Base-by-base conservation (phyloP, 2,797 vertebrate species). In the Alosa sapidissima region DNA sequence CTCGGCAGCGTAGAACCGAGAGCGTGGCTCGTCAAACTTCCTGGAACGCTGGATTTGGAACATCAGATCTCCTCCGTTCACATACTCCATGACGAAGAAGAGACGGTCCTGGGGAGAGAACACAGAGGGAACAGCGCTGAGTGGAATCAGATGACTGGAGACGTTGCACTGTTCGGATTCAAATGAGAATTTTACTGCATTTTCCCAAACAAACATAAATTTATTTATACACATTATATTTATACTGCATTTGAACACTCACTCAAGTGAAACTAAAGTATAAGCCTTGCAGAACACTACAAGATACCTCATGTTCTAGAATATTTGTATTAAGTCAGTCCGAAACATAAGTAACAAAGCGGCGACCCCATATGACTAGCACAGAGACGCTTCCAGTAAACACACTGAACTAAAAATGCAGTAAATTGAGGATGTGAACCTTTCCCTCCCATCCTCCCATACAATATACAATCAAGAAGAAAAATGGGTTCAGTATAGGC, bases 61-160 rank as follows among this genome's bases (percentile, higher is more conserved):
- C 98, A 99, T 99, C 90, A 98, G 94, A 94, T 99, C 98, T 55
- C 98, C 97, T 81, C 98, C 98, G 13, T 99, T 99, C 13, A 99
- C 98, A 88, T 99, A 99, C 87, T 99, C 98, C 98, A 99, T 99
- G 93, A 99, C 97, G 6, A 99, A 99, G 93, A 99, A 99, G 90
- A 99, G 93, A 65, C 98, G 97, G 90, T 99, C 98, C 98, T 99
- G 93, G 41, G 90, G 91, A 90, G 81, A 91, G 52, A 86, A 33
- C 85, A 81, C 87, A 41, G 52, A 36, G 33, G 49, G 81, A n/a
- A 28, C n/a, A 28, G n/a, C 2, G 28, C 24, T 33, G 24, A 36
- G 81, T 36, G 51, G 49, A 21, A 62, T 36, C 33, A 24, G 49
- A 81, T 47, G 5, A 78, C 54, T 1, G 0, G 47, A 24, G 28